phyloP scores from a whole-genome alignment of 2,113 vertebrate genomes.

The Sinosuthora webbiana region DNA sequence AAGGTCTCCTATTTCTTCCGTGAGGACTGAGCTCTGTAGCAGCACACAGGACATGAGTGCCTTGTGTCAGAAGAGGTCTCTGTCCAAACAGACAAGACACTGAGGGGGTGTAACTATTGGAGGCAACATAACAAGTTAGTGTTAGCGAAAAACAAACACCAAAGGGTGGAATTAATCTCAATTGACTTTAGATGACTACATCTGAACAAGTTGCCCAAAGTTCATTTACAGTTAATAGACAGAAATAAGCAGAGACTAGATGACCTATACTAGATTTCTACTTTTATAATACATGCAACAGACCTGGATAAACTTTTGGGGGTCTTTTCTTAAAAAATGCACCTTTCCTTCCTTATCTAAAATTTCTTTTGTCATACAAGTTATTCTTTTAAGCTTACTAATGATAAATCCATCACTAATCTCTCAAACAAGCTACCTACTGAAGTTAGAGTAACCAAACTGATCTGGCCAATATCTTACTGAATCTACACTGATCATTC shows the following conservation, averaged over 20 bases:
- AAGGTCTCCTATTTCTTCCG: background rate
- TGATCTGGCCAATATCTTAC: background rate
- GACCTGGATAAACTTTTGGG: background rate
- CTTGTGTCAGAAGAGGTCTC: background rate
- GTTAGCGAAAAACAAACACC: background rate
- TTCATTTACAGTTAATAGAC: background rate
- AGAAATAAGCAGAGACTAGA: background rate
- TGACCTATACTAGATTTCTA: background rate
- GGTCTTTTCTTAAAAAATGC: background rate
- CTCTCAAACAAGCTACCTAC: background rate
- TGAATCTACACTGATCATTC: background rate
- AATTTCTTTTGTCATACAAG: background rate
- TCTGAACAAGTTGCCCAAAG: background rate
- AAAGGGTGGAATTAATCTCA: background rate
- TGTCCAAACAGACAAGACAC: background rate
- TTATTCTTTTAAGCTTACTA: background rate
- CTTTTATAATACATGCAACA: background rate
- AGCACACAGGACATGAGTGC: background rate
- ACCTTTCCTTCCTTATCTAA: background rate
- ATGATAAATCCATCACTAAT: background rate
- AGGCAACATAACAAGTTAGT: background rate
- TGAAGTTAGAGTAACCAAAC: background rate
- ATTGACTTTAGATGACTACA: background rate
- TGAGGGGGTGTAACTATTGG: background rate
- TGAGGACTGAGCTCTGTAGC: background rate